Evolutionary conservation across 2,797 vertebrate species (phyloP).

Genomic region (Pipistrellus pygmaeus): DNA sequence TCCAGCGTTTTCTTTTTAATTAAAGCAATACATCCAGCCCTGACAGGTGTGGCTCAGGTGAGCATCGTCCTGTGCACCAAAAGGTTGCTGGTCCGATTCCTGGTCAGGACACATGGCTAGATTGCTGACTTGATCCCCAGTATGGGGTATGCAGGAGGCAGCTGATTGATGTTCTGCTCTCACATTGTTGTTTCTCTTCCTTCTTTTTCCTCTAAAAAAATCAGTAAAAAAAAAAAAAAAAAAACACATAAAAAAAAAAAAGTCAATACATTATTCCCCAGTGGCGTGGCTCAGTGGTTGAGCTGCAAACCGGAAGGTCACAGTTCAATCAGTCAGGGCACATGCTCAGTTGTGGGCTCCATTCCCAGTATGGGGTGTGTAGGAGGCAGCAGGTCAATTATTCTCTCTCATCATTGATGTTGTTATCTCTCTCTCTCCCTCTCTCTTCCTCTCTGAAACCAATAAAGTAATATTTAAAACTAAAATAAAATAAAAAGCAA

Average conservation of each 20-base stretch:
- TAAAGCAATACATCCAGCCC: not conserved
- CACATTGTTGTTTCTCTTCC: not conserved
- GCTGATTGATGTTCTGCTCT: not conserved
- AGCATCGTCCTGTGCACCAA: not conserved
- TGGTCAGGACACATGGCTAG: not conserved
- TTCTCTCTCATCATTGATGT: not conserved
- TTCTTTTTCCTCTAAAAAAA: not conserved
- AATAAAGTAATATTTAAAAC: not conserved
- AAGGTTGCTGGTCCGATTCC: not conserved
- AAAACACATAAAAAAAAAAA: no score
- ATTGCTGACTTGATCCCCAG: not conserved
- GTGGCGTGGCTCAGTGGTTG: not conserved
- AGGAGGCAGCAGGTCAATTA: not conserved
- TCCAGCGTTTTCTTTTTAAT: constrained; percentile 40
- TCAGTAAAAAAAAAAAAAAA: not conserved
- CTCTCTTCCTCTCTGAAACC: not conserved
- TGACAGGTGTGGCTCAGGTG: not conserved
- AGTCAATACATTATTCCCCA: no score
- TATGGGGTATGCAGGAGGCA: not conserved
- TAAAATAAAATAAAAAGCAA: not conserved
- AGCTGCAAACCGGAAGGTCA: not conserved
- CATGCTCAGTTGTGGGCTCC: no score
- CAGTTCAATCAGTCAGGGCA: no score
- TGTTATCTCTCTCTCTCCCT: not conserved
- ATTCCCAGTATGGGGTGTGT: not conserved